Evolutionary conservation across 2,797 vertebrate genomes (phyloP), one percentile per base, ranked within the genome.

Genomic region (Sebastes matsubarae): DNA sequence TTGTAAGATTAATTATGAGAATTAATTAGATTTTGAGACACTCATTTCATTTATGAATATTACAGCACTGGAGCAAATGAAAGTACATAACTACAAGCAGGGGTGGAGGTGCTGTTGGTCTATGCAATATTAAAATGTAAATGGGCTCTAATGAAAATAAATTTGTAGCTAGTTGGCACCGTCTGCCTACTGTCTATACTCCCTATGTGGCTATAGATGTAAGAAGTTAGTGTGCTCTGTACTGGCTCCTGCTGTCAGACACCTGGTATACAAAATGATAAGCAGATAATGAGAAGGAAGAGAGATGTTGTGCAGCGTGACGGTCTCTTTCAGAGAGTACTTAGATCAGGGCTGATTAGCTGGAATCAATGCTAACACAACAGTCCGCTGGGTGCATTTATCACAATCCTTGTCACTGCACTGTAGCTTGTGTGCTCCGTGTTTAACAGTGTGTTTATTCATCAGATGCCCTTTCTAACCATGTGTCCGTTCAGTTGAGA

Each of bases 351-450:
- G 68, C 66, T 72, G 69, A 88, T 87, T 76, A 88, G 77, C 63
- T 42, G 25, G 29, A 87, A 91, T 91, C 86, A 67, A 86, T 87
- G 77, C 88, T 79, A 90, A 91, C 80, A 69, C 83, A 83, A 77
- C 81, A 68, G 69, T 59, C 68, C 54, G 46, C 72, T 54, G 72
- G 72, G 79, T 78, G 58, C 65, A 79, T 89, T 87, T 32, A 77
- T 89, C 84, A 80, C 78, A 85, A 27, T 83, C 50, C 18, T 27
- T 80, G 86, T 88, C 86, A 78, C 50, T 81, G 64, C 29, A 14
- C 38, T 78, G 66, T 5, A 65, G 58, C 60, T 32, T 73, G 46
- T 77, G 60, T 68, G 50, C 42, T 55, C 25, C 54, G 18, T 70
- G 64, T 77, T 27, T 52, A 68, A 22, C 63, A 57, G 25, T 38